Base-by-base conservation (phyloP, 2,113 vertebrate species). In the Proterorhinus semilunaris region DNA sequence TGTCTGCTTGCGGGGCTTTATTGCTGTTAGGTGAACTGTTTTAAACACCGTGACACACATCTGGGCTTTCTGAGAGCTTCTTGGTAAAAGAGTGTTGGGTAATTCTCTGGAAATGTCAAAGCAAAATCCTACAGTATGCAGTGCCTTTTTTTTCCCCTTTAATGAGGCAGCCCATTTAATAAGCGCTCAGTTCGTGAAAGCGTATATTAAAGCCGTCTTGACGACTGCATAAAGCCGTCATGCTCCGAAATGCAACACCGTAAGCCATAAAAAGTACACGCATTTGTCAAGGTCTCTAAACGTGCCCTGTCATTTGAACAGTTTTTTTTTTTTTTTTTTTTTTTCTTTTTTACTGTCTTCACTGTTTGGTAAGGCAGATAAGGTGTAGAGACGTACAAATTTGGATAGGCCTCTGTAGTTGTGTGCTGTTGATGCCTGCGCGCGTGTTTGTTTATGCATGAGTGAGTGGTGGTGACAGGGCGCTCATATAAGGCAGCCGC, bases 391-490 rank as follows among this genome's bases (percentile, higher is more conserved):
- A 57, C 13, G 46, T 75, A 65, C 16, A 73, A 58, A 77, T 68
- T 46, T 15, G 62, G 58, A 55, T 54, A 16, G 44, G 65, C 62
- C 61, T 11, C 53, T 52, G 17, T 8, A n/a, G 51, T 82, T 78
- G 21, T 70, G 68, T 74, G 58, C 16, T 54, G 59, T 61, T 69
- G 57, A 80, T 80, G 62, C 62, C 48, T 43, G 69, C 68, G 73
- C 80, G 70, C 71, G 83, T 79, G 78, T 87, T 83, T 83, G 72
- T 72, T 80, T 86, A 85, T 86, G 86, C 76, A 82, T 86, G 86
- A 84, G 76, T 81, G 86, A 86, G 78, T 79, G 72, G 80, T 66
- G 59, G 80, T 86, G 84, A 86, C 70, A 49, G 82, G 64, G 83
- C 80, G 79, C 76, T 87, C 65, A 61, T 83, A 84, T 83, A 84